A percentile compares a stretch with the other conserved stretches of the same genome.
phyloP scores from a whole-genome alignment of 2,888 invertebrate genomes.

The Acronicta leporina region DNA sequence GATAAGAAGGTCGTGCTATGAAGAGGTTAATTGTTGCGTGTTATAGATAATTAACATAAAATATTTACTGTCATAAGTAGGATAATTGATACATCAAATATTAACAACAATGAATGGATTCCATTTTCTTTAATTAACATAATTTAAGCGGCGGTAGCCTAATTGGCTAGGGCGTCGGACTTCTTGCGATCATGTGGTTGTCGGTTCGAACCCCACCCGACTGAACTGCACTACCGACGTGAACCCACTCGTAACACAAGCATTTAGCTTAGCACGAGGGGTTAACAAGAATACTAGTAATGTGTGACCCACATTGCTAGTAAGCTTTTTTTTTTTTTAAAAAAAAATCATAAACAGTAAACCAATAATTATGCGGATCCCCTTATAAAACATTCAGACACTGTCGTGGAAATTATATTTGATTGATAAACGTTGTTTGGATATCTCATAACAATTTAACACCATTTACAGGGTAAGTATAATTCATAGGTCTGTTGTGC shows the following conservation, averaged over 20 bases:
- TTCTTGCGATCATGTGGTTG: too few relatives aligned
- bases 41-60: background rate
- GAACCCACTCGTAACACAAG: too few relatives aligned
- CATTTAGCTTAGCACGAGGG: too few relatives aligned
- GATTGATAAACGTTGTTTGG: background rate
- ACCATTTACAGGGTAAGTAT: background rate
- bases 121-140: slow-evolving; percentile 12
- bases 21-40: slow-evolving; percentile 1
- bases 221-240: too few relatives aligned
- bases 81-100: slow-evolving; percentile 6
- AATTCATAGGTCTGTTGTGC: background rate
- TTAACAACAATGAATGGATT: slow-evolving; percentile 4
- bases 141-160: too few relatives aligned
- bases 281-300: too few relatives aligned
- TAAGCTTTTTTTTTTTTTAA: too few relatives aligned
- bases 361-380: background rate
- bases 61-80: background rate
- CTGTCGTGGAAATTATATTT: background rate
- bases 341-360: background rate
- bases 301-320: too few relatives aligned
- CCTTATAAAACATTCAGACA: slow-evolving; percentile 6
- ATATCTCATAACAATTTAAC: background rate
- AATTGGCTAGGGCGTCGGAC: too few relatives aligned
- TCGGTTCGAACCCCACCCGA: too few relatives aligned
- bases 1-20: slow-evolving; percentile 4